Conservation (phyloP, 2,797 vertebrate genomes). For the Halcyon smyrnensis region DNA sequence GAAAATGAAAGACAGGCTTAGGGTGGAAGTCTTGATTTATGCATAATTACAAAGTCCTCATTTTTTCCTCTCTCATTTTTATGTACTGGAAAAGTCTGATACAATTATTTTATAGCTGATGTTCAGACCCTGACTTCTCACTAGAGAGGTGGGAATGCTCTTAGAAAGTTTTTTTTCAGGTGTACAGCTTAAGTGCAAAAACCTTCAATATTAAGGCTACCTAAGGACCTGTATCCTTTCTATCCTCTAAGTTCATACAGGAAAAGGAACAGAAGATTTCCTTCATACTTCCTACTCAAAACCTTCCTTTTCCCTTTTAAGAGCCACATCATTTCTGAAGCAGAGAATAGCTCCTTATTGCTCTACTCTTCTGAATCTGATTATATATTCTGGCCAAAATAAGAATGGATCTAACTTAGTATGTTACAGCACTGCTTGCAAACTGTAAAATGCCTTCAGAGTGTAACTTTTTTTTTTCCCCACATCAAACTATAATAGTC, state of each 20-base stretch:
- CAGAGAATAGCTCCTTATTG: neutral
- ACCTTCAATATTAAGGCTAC: neutral
- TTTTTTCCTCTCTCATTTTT: neutral
- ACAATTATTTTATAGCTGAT: neutral
- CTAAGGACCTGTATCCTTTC: neutral
- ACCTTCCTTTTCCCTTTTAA: neutral
- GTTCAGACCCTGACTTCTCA: neutral
- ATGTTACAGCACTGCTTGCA: neutral
- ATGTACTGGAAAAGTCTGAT: neutral
- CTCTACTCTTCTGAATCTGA: neutral
- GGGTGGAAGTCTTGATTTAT: neutral
- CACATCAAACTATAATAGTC: neutral
- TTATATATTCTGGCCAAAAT: neutral
- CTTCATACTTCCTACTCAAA: neutral
- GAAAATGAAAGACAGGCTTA: neutral
- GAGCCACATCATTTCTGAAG: neutral
- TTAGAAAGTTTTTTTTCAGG: neutral
- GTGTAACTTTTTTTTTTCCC: too few relatives aligned
- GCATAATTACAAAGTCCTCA: neutral
- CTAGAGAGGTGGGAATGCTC: neutral
- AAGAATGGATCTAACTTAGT: neutral
- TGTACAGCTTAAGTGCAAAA: neutral
- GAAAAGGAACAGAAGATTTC: neutral
- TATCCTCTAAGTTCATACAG: neutral
- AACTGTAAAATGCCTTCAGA: neutral